phyloP scores from a whole-genome alignment of 1,140 invertebrate species.

The Trichonephila clavipes region DNA sequence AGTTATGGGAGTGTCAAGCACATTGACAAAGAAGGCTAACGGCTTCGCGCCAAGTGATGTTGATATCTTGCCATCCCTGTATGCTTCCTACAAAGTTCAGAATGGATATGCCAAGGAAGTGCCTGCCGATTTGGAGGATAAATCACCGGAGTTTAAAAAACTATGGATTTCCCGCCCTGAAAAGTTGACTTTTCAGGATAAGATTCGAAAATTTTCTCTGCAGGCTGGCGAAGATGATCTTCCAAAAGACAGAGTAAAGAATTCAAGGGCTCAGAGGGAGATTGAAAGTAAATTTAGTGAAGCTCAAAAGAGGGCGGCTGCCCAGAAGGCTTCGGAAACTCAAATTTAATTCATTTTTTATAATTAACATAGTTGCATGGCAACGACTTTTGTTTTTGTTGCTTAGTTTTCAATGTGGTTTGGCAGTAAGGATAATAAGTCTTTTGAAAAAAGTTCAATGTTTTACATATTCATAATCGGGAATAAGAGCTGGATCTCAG shows the following conservation, averaged over 20 bases:
- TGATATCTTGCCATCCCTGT: slow-evolving; percentile 49
- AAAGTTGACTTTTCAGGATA: slow-evolving; percentile 95
- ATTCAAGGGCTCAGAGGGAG: slow-evolving; percentile 93
- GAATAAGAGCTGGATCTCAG: not conserved
- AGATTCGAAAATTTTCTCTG: slow-evolving; percentile 96
- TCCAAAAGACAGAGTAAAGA: slow-evolving; percentile 94
- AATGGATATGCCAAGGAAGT: not conserved
- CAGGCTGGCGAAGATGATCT: slow-evolving; percentile 91
- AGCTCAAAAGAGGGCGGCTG: slow-evolving; percentile 28
- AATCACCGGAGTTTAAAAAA: slow-evolving; percentile 82
- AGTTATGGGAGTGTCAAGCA: slow-evolving; percentile 60
- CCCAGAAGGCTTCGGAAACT: not conserved
- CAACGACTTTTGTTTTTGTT: too few relatives aligned
- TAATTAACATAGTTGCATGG: too few relatives aligned
- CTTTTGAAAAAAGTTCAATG: too few relatives aligned
- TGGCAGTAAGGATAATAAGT: too few relatives aligned
- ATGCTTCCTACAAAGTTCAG: slow-evolving; percentile 43
- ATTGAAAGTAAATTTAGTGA: slow-evolving; percentile 82
- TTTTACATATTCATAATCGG: too few relatives aligned
- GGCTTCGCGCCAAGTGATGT: slow-evolving; percentile 30
- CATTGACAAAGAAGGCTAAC: slow-evolving; percentile 52
- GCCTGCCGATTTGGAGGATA: slow-evolving; percentile 55
- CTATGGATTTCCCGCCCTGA: slow-evolving; percentile 86
- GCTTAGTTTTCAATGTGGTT: too few relatives aligned
- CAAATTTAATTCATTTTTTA: not conserved